phyloP scores from a whole-genome alignment of 2,797 vertebrate genomes.

The Cyprinodon diabolis region DNA sequence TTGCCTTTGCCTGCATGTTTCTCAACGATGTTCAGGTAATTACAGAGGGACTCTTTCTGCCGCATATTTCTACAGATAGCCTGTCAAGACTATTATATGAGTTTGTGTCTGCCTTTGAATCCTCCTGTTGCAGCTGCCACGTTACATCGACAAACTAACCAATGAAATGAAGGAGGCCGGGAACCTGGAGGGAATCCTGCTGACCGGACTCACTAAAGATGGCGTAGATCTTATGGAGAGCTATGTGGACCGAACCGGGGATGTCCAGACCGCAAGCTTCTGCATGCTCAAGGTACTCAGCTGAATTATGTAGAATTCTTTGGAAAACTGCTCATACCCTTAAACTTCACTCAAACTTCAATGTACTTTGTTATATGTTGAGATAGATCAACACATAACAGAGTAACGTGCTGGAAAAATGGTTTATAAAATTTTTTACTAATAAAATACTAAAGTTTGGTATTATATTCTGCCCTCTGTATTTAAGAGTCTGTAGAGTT shows the following conservation, averaged over 20 bases:
- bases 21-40: conserved; percentile 92
- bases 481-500: too few species aligned
- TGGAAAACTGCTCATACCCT: not conserved
- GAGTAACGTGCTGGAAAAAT: too few species aligned
- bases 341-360: not conserved
- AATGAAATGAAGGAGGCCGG: conserved; percentile 96
- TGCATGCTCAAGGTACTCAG: conserved; percentile 94
- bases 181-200: conserved; percentile 95
- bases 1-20: conserved; percentile 98
- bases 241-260: conserved; percentile 94
- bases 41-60: not conserved
- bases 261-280: conserved; percentile 99
- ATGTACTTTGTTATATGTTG: not conserved
- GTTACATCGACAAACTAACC: conserved; percentile 95
- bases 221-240: conserved; percentile 98
- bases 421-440: too few species aligned
- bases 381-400: not conserved
- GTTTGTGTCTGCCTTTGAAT: not conserved
- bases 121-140: conserved; percentile 85
- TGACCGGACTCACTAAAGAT: conserved; percentile 97
- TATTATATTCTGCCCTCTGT: too few species aligned
- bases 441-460: too few species aligned
- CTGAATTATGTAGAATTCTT: not conserved
- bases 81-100: not conserved
- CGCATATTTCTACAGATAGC: not conserved